Evolutionary conservation across 2,113 vertebrate genomes (phyloP), one percentile per base, ranked within the genome.

Genomic region (Tonatia bakeri): DNA sequence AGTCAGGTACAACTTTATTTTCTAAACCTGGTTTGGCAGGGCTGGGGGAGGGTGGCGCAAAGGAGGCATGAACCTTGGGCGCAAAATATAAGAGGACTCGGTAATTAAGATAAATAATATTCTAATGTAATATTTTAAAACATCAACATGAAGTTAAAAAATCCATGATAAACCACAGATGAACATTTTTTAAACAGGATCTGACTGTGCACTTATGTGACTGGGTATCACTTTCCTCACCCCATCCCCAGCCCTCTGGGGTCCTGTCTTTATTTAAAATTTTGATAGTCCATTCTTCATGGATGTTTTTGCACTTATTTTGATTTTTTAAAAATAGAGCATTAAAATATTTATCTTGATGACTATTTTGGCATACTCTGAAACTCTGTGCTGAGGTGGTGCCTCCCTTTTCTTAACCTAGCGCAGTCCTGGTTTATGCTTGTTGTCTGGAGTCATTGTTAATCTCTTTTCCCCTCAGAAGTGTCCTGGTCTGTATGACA

Each of bases 151-250:
- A 80, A 75, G n/a, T 3, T 0, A 24, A 77, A 80, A 67, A 73
- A 17, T 36, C 40, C 31, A 19, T 1, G 47, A 43, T 24, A 28
- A 56, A 43, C 40, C 14, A 4, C 43, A 9, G 47, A 40, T 40
- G 4, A 31, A n/a, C 15, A 31, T 19, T 54, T 76, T 47, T 80
- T 59, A 69, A 36, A n/a, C 22, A 31, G 64, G 10, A 0, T 36
- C 56, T 33, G 64, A 28, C 20, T 17, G 17, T 33, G 33, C 0
- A 2, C 4, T 54, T 15, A 3, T 0, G 3, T 0, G 19, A 28
- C 1, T 16, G 33, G 19, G 3, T 31, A 7, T 52, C 10, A 9
- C 8, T 64, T 50, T 45, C 47, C 12, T 56, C 22, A 22, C 17
- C 19, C 77, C 36, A 11, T 36, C 61, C 5, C 22, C 56, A 8